Percentiles rank a stretch among this genome's conserved stretches.
These are phyloP conservation scores for Pristionchus entomophagus DNA, from an alignment of 2,888 invertebrate species.

Conservation along the genomic window DNA sequence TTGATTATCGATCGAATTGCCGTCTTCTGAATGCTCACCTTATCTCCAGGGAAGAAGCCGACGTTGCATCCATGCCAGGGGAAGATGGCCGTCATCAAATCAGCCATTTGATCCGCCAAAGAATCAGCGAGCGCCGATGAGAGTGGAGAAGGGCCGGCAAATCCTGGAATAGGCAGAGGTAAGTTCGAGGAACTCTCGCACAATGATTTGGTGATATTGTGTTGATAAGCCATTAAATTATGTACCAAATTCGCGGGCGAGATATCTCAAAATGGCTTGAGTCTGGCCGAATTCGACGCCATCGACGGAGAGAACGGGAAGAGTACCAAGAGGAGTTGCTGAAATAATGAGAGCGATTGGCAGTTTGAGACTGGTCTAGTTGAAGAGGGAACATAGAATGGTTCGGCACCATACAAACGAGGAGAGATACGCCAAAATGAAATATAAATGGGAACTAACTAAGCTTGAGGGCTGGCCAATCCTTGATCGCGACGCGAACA, in stretches of 20 bases:
- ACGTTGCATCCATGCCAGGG: neutral
- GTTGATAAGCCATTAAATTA: too few species aligned
- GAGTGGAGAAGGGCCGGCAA: neutral
- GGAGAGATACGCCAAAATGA: neutral
- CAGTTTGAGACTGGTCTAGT: too few species aligned
- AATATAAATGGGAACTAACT: slow-evolving; percentile 51
- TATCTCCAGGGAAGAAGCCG: neutral
- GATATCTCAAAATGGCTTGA: slow-evolving; percentile 58
- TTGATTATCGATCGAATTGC: neutral
- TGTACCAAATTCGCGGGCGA: slow-evolving; percentile 47
- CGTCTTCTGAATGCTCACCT: neutral
- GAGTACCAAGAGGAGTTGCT: slow-evolving; percentile 60
- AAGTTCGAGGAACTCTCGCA: too few species aligned
- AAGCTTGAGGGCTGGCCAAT: slow-evolving; percentile 59
- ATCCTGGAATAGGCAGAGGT: neutral
- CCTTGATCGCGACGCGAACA: slow-evolving; percentile 54
- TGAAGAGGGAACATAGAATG: neutral
- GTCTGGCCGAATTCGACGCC: slow-evolving; percentile 59
- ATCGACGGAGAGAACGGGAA: slow-evolving; percentile 62
- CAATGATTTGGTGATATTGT: too few species aligned
- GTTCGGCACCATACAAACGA: neutral
- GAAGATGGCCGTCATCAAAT: neutral
- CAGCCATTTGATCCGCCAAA: slow-evolving; percentile 16
- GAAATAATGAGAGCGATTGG: too few species aligned
- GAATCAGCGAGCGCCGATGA: neutral